phyloP scores from a whole-genome alignment of 1,140 invertebrate genomes.

The Penaeus vannamei region DNA sequence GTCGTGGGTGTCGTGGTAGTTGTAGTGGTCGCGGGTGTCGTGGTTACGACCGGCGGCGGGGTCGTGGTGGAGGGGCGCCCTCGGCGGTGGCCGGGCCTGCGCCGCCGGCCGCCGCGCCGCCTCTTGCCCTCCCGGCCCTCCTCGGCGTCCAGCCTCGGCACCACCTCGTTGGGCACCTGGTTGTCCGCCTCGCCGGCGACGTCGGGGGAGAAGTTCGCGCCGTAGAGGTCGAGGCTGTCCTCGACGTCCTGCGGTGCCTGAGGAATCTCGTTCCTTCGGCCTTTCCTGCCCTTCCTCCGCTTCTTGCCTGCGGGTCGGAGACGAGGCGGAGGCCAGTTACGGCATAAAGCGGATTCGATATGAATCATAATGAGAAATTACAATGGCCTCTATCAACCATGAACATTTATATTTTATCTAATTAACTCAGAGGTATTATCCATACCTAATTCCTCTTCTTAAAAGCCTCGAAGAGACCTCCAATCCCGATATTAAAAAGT shows the following conservation, averaged over 20 bases:
- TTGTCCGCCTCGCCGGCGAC: neutral
- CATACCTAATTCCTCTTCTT: no score
- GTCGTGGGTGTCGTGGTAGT: neutral
- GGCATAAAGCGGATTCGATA: no score
- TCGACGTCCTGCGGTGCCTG: neutral
- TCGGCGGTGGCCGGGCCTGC: neutral
- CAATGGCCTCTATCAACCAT: no score
- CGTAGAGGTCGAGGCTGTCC: no score
- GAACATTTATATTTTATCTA: no score
- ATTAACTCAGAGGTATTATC: no score
- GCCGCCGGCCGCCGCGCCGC: neutral
- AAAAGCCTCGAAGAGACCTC: no score
- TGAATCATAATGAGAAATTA: no score
- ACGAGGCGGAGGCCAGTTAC: no score
- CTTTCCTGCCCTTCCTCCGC: neutral
- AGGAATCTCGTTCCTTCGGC: neutral
- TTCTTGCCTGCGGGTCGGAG: neutral
- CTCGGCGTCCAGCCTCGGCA: neutral
- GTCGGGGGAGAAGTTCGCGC: neutral
- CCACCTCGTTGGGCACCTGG: conserved; percentile 40
- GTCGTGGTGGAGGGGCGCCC: no score
- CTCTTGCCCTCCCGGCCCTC: neutral
- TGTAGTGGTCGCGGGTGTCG: neutral
- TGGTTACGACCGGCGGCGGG: neutral
- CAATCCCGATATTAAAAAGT: no score